Evolutionary conservation across 2,888 invertebrate species (phyloP).

Genomic region (Dorcus hopei): DNA sequence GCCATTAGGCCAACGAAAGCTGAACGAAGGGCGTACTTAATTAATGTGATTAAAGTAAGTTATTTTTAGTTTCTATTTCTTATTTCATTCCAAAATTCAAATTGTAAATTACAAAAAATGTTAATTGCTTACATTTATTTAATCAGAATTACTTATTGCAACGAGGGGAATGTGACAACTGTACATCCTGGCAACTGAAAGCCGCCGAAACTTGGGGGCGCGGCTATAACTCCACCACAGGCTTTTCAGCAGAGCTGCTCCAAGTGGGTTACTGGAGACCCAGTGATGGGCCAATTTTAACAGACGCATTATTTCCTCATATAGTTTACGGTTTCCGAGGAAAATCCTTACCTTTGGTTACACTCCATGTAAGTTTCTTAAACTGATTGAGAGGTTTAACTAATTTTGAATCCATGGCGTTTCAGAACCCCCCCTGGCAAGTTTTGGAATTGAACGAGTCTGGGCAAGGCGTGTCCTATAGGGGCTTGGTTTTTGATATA

Average conservation of each 20-base stretch:
- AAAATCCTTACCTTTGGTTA: conserved; percentile 67
- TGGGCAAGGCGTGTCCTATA: conserved; percentile 56
- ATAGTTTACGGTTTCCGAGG: conserved; percentile 75
- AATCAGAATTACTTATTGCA: conserved; percentile 31
- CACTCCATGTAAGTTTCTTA: conserved; percentile 66
- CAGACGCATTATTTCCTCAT: conserved; percentile 76
- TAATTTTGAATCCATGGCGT: conserved; percentile 11
- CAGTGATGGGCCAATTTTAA: conserved; percentile 62
- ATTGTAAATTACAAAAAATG: too few species aligned
- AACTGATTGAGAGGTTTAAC: too few species aligned
- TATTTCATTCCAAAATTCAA: neutral
- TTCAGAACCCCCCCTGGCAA: conserved; percentile 88
- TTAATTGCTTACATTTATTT: too few species aligned
- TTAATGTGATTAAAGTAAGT: conserved; percentile 64
- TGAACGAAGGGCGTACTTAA: conserved; percentile 62
- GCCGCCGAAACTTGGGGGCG: conserved; percentile 60
- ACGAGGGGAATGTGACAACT: conserved; percentile 53
- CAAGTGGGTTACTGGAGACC: conserved; percentile 75
- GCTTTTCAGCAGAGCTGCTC: conserved; percentile 40
- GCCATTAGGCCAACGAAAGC: conserved; percentile 68
- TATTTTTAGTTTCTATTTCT: neutral
- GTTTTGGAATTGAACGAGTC: conserved; percentile 61
- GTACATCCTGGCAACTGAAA: conserved; percentile 56
- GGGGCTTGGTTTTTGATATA: conserved; percentile 77
- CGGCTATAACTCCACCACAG: conserved; percentile 35